phyloP scores from a whole-genome alignment of 2,888 invertebrate species.

The Podabrus alpinus region DNA sequence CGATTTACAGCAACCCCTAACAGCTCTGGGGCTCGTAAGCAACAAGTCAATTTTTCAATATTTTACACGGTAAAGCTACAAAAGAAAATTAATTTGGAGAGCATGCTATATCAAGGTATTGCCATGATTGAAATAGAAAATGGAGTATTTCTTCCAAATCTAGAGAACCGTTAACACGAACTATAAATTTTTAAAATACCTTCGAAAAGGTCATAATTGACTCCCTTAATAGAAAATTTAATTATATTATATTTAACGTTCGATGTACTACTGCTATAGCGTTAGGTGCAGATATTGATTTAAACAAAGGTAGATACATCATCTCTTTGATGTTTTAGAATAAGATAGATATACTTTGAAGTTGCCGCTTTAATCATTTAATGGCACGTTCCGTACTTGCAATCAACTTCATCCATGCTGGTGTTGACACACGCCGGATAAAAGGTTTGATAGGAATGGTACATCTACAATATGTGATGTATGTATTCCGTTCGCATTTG shows the following conservation, averaged over 20 bases:
- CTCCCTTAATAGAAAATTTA: background rate
- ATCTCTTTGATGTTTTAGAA: constrained; percentile 29
- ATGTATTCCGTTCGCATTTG: background rate
- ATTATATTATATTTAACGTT: constrained; percentile 11
- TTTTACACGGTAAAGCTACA: background rate
- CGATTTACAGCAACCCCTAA: background rate
- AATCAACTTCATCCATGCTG: constrained; percentile 31
- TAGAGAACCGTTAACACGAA: background rate
- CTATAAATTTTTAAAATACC: too few species aligned
- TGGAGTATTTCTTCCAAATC: background rate
- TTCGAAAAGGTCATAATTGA: background rate
- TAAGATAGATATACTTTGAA: constrained; percentile 36
- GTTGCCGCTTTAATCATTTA: constrained; percentile 42
- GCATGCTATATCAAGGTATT: background rate
- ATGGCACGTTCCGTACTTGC: constrained; percentile 36
- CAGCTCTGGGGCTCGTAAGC: background rate
- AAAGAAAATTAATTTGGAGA: background rate
- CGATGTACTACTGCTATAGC: too few species aligned
- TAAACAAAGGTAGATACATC: constrained; percentile 22
- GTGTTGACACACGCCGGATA: constrained; percentile 27
- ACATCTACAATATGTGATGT: background rate
- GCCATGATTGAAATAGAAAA: background rate
- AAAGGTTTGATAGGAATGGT: constrained; percentile 2
- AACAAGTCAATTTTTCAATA: background rate
- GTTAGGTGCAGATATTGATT: constrained; percentile 7